A percentile compares a stretch with the other conserved stretches of the same genome.
These are phyloP conservation scores for Indri indri DNA, from an alignment of 2,113 vertebrate species.

Conservation along the genomic window DNA sequence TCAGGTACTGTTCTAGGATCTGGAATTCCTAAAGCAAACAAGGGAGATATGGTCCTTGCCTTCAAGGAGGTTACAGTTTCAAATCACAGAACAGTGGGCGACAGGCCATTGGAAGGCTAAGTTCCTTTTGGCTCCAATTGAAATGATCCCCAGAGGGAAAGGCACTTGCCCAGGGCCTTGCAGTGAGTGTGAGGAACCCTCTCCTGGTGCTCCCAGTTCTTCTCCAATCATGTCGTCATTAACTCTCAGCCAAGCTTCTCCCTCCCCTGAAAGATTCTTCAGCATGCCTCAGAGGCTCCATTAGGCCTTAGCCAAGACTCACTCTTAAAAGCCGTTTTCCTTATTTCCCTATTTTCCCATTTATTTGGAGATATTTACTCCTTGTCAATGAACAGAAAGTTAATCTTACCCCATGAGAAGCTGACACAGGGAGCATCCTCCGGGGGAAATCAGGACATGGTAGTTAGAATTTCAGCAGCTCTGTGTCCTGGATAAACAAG, in stretches of 20 bases:
- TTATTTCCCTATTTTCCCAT: constrained; percentile 13
- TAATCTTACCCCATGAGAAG: background rate
- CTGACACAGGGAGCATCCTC: background rate
- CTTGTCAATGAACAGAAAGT: constrained; percentile 36
- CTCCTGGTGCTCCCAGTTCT: background rate
- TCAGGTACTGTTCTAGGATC: background rate
- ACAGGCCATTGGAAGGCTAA: background rate
- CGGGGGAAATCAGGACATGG: background rate
- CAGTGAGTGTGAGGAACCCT: background rate
- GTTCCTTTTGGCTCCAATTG: background rate
- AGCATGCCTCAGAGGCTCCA: background rate
- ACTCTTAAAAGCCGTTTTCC: background rate
- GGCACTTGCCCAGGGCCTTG: background rate
- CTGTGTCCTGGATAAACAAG: background rate
- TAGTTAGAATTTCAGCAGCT: background rate
- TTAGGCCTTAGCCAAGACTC: background rate
- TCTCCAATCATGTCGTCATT: background rate
- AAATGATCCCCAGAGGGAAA: background rate
- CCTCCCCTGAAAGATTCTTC: background rate
- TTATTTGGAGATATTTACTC: constrained; percentile 53
- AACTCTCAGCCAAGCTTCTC: background rate
- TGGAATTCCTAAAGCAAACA: background rate
- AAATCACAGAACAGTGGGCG: background rate
- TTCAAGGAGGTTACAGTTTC: background rate
- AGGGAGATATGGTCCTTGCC: background rate